Base-by-base conservation (phyloP, 2,888 invertebrate genomes). In the Drosophila infuscata region DNA sequence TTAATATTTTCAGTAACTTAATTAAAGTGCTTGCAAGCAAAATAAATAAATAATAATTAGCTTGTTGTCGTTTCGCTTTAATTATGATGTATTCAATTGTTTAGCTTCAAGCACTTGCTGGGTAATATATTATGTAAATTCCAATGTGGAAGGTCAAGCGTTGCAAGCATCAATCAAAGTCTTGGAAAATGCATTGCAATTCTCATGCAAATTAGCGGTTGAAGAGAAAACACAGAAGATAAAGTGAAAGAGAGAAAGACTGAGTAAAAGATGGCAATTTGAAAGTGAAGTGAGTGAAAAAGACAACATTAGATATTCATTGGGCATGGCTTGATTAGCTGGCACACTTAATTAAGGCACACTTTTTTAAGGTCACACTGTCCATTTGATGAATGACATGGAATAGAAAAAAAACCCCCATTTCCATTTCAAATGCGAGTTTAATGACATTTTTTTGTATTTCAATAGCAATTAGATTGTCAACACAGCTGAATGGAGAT, bases 331-430 rank as follows among this genome's bases (percentile, higher is more conserved):
- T 81, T 81, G 75, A 70, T 75, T 79, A 74, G 78, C 70, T 73
- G 74, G 64, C 74, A 81, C 85, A 83, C 82, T 84, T 76, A 85
- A 88, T 84, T 82, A 81, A 64, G 51, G 56, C 67, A 53, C 51
- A 56, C 71, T 72, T 74, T 72, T 67, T 73, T 74, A 76, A 89
- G 85, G 88, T 84, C 83, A 81, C 35, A 12, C 51, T 20, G 46
- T 46, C 46, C 25, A 1, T 8, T 25, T 46, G 46, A 46, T 46
- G 46, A 46, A 46, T 46, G 35, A 25, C 35, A 25, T 29, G 12
- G 29, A 5, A 30, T 46, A 7, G 25, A 46, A 67, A 46, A 67
- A 49, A 51, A 43, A n/a, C n/a, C 38, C 25, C 70, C 74, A 75
- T 76, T 79, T 80, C 71, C 58, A 76, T 66, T 83, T 76, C 51